Base-by-base conservation (phyloP, 2,888 invertebrate genomes). In the Cordylochernes scorpioides region DNA sequence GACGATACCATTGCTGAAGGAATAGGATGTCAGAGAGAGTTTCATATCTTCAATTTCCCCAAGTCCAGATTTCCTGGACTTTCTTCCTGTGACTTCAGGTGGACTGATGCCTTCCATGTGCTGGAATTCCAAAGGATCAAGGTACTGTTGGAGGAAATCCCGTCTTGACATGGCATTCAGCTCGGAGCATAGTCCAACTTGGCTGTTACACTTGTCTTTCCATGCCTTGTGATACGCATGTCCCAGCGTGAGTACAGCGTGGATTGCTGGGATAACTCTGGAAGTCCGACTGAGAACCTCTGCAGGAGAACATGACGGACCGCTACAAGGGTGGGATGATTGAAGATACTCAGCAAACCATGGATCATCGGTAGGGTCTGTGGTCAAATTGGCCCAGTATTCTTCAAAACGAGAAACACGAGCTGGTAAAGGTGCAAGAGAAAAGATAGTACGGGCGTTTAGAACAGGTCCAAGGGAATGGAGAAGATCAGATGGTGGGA, bases 161-260 rank as follows among this genome's bases (percentile, higher is more conserved):
- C 38, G 31, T 9, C 43, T 39, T 1, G 39, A 27, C 40, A 48
- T 39, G 13, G 38, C 31, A 8, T 30, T 30, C 8, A 48, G 37
- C 5, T 37, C 33, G 1, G 35, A 27, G 26, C 48, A 48, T 8
- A 38, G 29, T 2, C 46, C 46, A 1, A 37, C 36, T 4, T 34
- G 31, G 16, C 28, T 25, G 7, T 21, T 19, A 30, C 49, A 49
- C 17, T 43, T 42, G 15, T 36, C 38, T 14, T 39, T 31, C 47
- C 49, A 48, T 3, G 47, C 46, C 15, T 42, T 42, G 16, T 43
- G 39, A 26, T 47, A 37, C 2, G 46, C 46, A 18, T 42, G 42
- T n/a, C 46, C 45, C 17, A 44, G 41, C 3, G 44, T 40, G 25
- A 44, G 43, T 6, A 48, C 30, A 5, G 44, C 41, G 22, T 47